A percentile compares a stretch with the other conserved stretches of the same genome.
These are phyloP conservation scores for Euproctis similis DNA, from an alignment of 2,888 invertebrate genomes.

Conservation along the genomic window DNA sequence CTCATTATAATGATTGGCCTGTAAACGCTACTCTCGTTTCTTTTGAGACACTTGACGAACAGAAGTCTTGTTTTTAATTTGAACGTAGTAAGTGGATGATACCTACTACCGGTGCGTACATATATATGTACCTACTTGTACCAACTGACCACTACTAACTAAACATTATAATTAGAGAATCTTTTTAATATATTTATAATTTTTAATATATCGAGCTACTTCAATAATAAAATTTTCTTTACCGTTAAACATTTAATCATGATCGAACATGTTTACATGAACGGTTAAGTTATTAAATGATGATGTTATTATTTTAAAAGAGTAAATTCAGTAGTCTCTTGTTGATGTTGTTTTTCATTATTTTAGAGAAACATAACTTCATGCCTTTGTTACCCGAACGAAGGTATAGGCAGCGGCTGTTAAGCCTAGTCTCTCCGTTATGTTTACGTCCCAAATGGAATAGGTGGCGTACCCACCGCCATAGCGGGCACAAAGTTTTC, in stretches of 20 bases:
- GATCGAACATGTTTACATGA: slow-evolving; percentile 12
- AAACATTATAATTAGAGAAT: slow-evolving; percentile 22
- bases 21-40: slow-evolving; percentile 60
- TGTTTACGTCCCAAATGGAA: too few species aligned
- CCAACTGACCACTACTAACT: slow-evolving; percentile 19
- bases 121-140: slow-evolving; percentile 17
- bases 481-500: too few species aligned
- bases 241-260: slow-evolving; percentile 18
- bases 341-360: too few species aligned
- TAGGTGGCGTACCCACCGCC: too few species aligned
- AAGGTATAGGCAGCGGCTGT: too few species aligned
- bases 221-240: slow-evolving; percentile 14
- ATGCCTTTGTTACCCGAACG: too few species aligned
- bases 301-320: too few species aligned
- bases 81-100: too few species aligned
- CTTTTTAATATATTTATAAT: slow-evolving; percentile 20
- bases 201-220: slow-evolving; percentile 16
- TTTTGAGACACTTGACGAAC: slow-evolving; percentile 60
- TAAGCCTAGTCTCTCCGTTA: too few species aligned
- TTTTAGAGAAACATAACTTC: too few species aligned
- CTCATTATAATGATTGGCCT: slow-evolving; percentile 72
- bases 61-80: slow-evolving; percentile 61
- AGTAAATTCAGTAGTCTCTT: slow-evolving; percentile 16
- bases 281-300: too few species aligned
- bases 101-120: too few species aligned